A percentile compares a stretch with the other conserved stretches of the same genome.
Evolutionary conservation across 2,888 invertebrate species (phyloP).

Genomic region (Apomyelois bistriatella): DNA sequence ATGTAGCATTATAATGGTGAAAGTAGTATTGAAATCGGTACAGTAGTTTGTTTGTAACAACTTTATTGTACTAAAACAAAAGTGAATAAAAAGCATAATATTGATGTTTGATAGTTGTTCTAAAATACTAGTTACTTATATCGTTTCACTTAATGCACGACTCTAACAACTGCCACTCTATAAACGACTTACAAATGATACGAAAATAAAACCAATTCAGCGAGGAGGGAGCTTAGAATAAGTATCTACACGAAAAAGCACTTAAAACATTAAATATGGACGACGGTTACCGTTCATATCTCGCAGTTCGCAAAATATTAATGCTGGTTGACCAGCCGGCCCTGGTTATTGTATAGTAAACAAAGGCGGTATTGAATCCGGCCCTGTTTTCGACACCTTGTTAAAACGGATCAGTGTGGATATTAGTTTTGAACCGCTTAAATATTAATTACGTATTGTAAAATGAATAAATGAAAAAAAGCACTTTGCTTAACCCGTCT

Average conservation of each 20-base stretch:
- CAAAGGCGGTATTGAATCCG: conserved; percentile 21
- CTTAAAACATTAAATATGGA: conserved; percentile 71
- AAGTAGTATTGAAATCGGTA: too few species aligned
- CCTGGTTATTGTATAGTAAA: conserved; percentile 20
- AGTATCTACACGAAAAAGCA: conserved; percentile 59
- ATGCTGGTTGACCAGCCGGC: conserved; percentile 23
- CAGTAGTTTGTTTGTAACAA: too few species aligned
- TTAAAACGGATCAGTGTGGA: conserved; percentile 13
- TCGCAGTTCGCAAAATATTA: conserved; percentile 40
- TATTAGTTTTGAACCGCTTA: conserved; percentile 28
- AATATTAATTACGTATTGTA: background rate
- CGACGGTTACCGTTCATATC: conserved; percentile 43
- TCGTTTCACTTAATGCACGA: conserved; percentile 3
- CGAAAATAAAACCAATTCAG: conserved; percentile 22
- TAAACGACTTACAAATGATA: conserved; percentile 9
- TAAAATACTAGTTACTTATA: too few species aligned
- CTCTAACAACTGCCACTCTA: conserved; percentile 6
- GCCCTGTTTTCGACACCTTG: conserved; percentile 16
- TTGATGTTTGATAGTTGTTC: too few species aligned
- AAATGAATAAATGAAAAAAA: background rate
- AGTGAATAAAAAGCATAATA: too few species aligned
- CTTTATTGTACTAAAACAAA: too few species aligned
- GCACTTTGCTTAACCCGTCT: too few species aligned
- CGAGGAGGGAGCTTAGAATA: conserved; percentile 24
- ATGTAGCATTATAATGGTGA: too few species aligned